Evolutionary conservation across 2,888 invertebrate genomes (phyloP), one percentile per base, ranked within the genome.

Genomic region (Quadroppia sp.): DNA sequence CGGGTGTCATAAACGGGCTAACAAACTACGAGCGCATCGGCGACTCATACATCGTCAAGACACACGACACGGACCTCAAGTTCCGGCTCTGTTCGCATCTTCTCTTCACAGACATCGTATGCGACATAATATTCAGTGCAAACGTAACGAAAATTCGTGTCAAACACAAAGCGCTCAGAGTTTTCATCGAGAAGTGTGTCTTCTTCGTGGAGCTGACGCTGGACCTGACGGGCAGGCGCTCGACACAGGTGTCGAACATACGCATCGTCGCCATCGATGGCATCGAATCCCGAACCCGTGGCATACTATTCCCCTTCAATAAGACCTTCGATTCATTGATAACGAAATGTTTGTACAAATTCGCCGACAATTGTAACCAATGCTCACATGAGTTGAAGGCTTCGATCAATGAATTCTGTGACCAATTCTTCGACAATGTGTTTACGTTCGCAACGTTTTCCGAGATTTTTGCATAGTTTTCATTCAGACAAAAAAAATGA

Each of bases 321-420:
- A 73, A 42, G 30, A 25, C 32, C n/a, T 32, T 73, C n/a, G 73
- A 73, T 32, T 40, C 67, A 3, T 23, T 69, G 20, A 64, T 45
- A 23, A 45, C 23, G 11, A 73, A 73, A 53, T 30, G 32, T n/a
- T 17, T 73, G 40, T 59, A 67, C 23, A 64, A 15, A 11, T n/a
- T 56, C 3, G 20, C 23, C 23, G 23, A 9, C 23, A 23, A 56
- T n/a, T 56, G 3, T 9, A 11, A 56, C 9, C 9, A 23, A 32
- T 73, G 67, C 42, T 30, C 28, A 15, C 20, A 73, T 3, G 40
- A 73, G 13, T 28, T 50, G n/a, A 73, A 40, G 13, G 32, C 64
- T 15, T 15, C 59, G 15, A 64, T 73, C 73, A 73, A 73, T 69
- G 61, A 53, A 69, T 64, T 45, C 40, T 73, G 73, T 73, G 73